These are phyloP conservation scores for Thysanoteuthis rhombus DNA, from an alignment of 2,888 invertebrate genomes.

Conservation along the genomic window DNA sequence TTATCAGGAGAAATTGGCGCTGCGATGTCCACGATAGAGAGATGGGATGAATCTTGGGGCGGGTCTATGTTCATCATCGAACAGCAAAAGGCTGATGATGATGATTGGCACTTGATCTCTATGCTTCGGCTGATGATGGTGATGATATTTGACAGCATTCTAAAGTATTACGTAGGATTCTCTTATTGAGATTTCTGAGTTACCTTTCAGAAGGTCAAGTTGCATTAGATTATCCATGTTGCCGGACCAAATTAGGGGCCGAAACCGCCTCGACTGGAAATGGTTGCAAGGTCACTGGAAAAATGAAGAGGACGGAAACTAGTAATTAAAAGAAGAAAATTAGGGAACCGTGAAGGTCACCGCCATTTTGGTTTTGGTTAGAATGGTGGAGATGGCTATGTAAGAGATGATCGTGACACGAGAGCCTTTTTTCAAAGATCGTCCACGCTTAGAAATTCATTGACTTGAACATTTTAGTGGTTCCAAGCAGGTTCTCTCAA, in stretches of 20 bases:
- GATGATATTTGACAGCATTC: neutral
- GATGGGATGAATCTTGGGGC: too few relatives aligned
- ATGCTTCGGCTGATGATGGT: too few relatives aligned
- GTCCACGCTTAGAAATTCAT: neutral
- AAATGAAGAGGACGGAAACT: neutral
- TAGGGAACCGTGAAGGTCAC: neutral
- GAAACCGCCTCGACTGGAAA: neutral
- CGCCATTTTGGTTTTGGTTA: neutral
- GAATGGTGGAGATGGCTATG: neutral
- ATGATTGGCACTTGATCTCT: too few relatives aligned
- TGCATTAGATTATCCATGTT: neutral
- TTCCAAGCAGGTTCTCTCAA: too few relatives aligned
- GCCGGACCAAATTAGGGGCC: neutral
- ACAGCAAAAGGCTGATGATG: too few relatives aligned
- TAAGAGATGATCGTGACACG: neutral
- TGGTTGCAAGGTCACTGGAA: neutral
- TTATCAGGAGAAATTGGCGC: too few relatives aligned
- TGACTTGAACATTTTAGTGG: neutral
- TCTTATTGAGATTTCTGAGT: neutral
- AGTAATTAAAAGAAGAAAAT: neutral
- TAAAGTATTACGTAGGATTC: neutral
- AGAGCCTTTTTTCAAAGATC: neutral
- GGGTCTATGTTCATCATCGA: too few relatives aligned
- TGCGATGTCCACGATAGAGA: too few relatives aligned
- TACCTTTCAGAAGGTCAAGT: neutral